Base-by-base conservation (phyloP, 2,888 invertebrate genomes). In the Laothoe populi region DNA sequence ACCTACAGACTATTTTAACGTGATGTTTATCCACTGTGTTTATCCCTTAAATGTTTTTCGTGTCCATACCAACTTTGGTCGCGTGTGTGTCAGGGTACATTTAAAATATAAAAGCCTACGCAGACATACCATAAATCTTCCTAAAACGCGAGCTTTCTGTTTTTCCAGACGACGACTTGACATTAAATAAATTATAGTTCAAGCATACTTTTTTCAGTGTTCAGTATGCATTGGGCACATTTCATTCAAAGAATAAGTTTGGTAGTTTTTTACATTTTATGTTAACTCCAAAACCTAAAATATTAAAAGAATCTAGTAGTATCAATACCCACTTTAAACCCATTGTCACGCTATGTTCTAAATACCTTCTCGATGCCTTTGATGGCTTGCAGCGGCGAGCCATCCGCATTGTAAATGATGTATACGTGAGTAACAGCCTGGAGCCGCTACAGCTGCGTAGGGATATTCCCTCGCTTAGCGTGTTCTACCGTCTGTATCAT, bases 71-170 rank as follows among this genome's bases (percentile, higher is more conserved):
- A 35, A 23, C 26, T 49, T 1, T 19, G 19, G 10, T 35, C 31
- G 16, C 35, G 35, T 53, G 53, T 53, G 35, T 53, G 53, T 19
- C 11, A 19, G 11, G 11, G 35, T 53, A 35, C 19, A 53, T 49
- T 49, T 8, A 49, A 35, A 53, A 53, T 53, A 53, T 35, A 53
- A 53, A 19, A 21, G 53, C 19, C 53, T 35, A 35, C 11, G 35
- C 31, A 53, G 53, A 53, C 53, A 35, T 8, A 53, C 35, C 31
- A 53, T 53, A 53, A 53, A 53, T 53, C 53, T 53, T 21, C 31
- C 31, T 35, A 19, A 19, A 53, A 53, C 53, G 53, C 35, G 53
- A 35, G 31, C 19, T 49, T 35, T 53, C 53, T 35, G 35, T 53
- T 53, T 53, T 53, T 53, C 35, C 35, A 53, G 53, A 35, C 31